Percentiles rank a stretch among this genome's conserved stretches.
Conservation (phyloP, 2,888 invertebrate genomes). For the Polyommatus icarus region DNA sequence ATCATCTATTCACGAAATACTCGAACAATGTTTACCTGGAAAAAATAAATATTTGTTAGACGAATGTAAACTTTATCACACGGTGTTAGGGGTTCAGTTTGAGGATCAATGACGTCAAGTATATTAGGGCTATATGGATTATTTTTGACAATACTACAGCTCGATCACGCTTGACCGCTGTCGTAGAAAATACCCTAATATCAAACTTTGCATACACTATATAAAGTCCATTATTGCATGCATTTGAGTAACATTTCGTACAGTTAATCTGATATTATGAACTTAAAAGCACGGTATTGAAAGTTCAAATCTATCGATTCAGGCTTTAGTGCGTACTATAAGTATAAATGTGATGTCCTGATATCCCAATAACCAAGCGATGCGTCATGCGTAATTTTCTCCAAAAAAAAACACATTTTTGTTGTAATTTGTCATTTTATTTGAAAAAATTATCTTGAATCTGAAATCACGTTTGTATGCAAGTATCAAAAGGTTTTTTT, state of each 20-base stretch:
- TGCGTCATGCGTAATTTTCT: neutral
- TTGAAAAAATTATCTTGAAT: constrained; percentile 14
- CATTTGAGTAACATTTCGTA: neutral
- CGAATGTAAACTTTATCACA: constrained; percentile 36
- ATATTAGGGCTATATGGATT: constrained; percentile 8
- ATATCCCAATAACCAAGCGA: neutral
- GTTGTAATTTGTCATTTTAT: constrained; percentile 9
- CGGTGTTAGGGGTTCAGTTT: neutral
- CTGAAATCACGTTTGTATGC: constrained; percentile 17
- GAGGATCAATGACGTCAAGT: neutral
- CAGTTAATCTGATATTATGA: neutral
- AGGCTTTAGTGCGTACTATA: neutral
- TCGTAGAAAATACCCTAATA: neutral
- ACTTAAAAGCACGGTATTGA: neutral
- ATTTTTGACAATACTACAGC: constrained; percentile 2
- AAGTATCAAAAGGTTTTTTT: constrained; percentile 30
- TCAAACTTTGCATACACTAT: neutral
- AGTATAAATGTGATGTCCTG: neutral
- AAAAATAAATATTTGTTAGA: constrained; percentile 33
- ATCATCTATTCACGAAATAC: neutral
- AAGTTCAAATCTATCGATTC: neutral
- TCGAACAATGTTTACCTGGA: constrained; percentile 39
- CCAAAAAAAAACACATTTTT: neutral
- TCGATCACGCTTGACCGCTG: constrained; percentile 2
- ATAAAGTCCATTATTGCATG: neutral